Conservation (phyloP, 2,113 vertebrate species). For the Salvelinus fontinalis region DNA sequence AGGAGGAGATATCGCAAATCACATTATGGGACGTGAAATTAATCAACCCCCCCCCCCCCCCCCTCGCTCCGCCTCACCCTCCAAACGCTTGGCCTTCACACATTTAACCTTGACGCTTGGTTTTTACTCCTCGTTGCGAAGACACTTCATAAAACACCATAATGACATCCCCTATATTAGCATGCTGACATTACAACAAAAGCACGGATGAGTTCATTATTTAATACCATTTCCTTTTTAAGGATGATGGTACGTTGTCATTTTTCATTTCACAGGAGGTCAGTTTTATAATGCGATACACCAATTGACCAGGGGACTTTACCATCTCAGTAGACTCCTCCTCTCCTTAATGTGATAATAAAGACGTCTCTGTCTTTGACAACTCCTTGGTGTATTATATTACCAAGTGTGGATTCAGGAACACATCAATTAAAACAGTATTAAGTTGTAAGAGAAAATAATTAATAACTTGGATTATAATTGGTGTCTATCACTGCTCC, state of each 20-base stretch:
- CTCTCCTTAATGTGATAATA: conserved; percentile 70
- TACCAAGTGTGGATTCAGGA: conserved; percentile 52
- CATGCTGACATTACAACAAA: conserved; percentile 61
- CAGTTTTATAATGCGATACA: conserved; percentile 66
- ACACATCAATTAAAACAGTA: conserved; percentile 69
- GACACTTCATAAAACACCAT: conserved; percentile 38
- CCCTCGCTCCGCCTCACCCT: conserved; percentile 9
- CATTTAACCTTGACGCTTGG: conserved; percentile 69
- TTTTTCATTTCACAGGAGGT: conserved; percentile 72
- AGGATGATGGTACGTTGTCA: conserved; percentile 65
- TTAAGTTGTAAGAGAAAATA: conserved; percentile 68
- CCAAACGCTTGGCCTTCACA: conserved; percentile 67
- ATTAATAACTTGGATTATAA: conserved; percentile 59
- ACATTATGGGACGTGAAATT: conserved; percentile 73
- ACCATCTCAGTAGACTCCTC: conserved; percentile 68
- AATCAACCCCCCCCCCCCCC: conserved; percentile 55
- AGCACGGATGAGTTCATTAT: conserved; percentile 59
- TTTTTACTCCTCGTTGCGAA: conserved; percentile 39
- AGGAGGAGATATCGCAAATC: conserved; percentile 66
- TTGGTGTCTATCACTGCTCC: conserved; percentile 52
- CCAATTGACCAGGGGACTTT: conserved; percentile 58
- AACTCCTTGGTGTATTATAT: conserved; percentile 71
- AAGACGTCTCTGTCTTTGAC: conserved; percentile 73
- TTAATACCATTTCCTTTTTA: conserved; percentile 52
- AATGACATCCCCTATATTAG: conserved; percentile 45